Percentiles rank a stretch among this genome's conserved stretches.
phyloP scores from a whole-genome alignment of 2,888 invertebrate genomes.

The Neuroscelio doddi region DNA sequence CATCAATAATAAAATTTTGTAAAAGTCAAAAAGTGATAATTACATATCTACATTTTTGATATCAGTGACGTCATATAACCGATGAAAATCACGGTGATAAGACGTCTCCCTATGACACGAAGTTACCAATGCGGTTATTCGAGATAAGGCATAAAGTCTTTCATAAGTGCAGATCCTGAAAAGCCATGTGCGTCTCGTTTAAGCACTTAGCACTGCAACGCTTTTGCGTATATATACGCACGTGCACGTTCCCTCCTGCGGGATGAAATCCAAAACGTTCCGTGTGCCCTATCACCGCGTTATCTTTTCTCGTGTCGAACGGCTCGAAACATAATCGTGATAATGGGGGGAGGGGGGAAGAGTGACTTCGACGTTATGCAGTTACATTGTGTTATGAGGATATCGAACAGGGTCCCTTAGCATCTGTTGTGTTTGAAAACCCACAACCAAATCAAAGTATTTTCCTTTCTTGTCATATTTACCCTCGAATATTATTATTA shows the following conservation, averaged over 20 bases:
- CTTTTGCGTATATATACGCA: constrained; percentile 46
- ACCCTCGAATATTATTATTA: constrained; percentile 13
- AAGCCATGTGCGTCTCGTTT: constrained; percentile 66
- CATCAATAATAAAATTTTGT: no score
- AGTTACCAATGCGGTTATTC: constrained; percentile 26
- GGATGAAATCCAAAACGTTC: constrained; percentile 63
- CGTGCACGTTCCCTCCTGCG: constrained; percentile 45
- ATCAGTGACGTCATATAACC: constrained; percentile 15
- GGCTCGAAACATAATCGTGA: constrained; percentile 48
- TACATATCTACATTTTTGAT: background rate
- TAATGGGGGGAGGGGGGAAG: constrained; percentile 26
- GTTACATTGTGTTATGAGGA: constrained; percentile 48
- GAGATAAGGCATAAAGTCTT: constrained; percentile 49
- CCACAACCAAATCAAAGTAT: constrained; percentile 28
- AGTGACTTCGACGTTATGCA: constrained; percentile 38
- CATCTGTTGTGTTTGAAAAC: constrained; percentile 46
- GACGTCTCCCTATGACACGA: constrained; percentile 8
- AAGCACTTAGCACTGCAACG: constrained; percentile 51
- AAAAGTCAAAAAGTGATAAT: no score
- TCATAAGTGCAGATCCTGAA: constrained; percentile 48
- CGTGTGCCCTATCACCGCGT: constrained; percentile 66
- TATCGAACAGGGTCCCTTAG: constrained; percentile 34
- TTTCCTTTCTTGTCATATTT: constrained; percentile 8
- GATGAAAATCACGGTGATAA: constrained; percentile 38
- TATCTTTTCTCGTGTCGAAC: constrained; percentile 59